phyloP scores from a whole-genome alignment of 2,888 invertebrate genomes.

The Aleiodes leptofemur region DNA sequence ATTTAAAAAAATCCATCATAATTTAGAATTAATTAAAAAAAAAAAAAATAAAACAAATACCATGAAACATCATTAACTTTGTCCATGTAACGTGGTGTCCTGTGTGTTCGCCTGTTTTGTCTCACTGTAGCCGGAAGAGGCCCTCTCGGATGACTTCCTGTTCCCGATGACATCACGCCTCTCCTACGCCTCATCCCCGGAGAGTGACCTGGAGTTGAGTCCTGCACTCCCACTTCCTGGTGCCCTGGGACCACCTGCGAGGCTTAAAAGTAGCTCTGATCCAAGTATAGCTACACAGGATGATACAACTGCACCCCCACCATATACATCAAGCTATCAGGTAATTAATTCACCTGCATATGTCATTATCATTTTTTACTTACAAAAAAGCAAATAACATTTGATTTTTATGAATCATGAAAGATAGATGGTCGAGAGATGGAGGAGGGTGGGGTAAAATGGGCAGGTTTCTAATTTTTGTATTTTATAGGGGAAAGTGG shows the following conservation, averaged over 20 bases:
- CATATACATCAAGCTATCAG: conserved; percentile 82
- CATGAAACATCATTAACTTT: conserved; percentile 45
- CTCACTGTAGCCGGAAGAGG: conserved; percentile 91
- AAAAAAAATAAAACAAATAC: neutral
- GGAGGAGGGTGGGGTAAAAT: no score
- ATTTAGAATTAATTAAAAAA: neutral
- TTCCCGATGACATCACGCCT: conserved; percentile 98
- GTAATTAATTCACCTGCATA: conserved; percentile 55
- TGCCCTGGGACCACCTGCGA: conserved; percentile 79
- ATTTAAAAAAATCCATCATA: conserved; percentile 1
- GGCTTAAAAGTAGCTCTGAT: conserved; percentile 86
- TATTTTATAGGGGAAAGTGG: no score
- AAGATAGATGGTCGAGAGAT: no score
- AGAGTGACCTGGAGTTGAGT: conserved; percentile 95
- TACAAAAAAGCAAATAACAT: neutral
- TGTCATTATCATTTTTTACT: conserved; percentile 2
- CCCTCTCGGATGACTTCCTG: conserved; percentile 98
- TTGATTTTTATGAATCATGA: no score
- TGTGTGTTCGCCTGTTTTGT: conserved; percentile 63
- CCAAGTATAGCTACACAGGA: conserved; percentile 96
- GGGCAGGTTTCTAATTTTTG: no score
- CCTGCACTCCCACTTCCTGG: conserved; percentile 81
- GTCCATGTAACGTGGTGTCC: conserved; percentile 67
- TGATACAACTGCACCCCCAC: conserved; percentile 88
- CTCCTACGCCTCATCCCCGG: conserved; percentile 97